Base-by-base conservation (phyloP, 2,797 vertebrate species). In the Macroramphosus scolopax region DNA sequence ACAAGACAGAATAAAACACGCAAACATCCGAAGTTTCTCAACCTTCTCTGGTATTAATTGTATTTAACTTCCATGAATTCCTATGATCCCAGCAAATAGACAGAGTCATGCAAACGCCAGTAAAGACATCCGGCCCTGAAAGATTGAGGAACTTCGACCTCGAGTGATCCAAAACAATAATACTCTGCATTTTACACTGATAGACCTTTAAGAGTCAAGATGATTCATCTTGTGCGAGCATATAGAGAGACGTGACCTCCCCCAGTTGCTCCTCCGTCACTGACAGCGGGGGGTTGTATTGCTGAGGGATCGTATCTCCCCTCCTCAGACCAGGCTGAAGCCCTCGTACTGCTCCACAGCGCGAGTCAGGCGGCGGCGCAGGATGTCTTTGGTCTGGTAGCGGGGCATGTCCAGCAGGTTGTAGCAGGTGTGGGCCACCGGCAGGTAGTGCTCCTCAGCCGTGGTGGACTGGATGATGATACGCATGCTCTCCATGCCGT, bases 351-450 rank as follows among this genome's bases (percentile, higher is more conserved):
- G 93, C 73, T 98, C 95, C 5, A 98, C 92, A 9, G 95, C 96
- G 81, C 92, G 93, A 1, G 91, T 91, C 38, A 99, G 93, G 9
- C 93, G 89, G 1, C 77, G 81, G 0, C 72, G 84, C 82, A 99
- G 90, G 54, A 87, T 87, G 71, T 95, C 93, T 89, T 95, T 97
- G 90, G 88, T 96, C 90, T 91, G 92, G 87, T 98, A 99, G 81
- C 92, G 92, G 72, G 96, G 96, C 83, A 99, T 92, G 88, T 98
- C 95, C 17, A 99, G 92, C 43, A 97, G 92, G 72, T 98, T 98
- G 89, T 97, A 98, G 89, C 96, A 99, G 76, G 96, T 98, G 76
- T 98, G 96, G 0, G 96, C 96, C 72, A 98, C 95, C 0, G 96
- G 96, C 83, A 98, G 83, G 87, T 95, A 94, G 72, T 95, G 88